These are phyloP conservation scores for Arbacia lixula DNA, from an alignment of 53 echinoderm and acorn worm species.

Conservation along the genomic window DNA sequence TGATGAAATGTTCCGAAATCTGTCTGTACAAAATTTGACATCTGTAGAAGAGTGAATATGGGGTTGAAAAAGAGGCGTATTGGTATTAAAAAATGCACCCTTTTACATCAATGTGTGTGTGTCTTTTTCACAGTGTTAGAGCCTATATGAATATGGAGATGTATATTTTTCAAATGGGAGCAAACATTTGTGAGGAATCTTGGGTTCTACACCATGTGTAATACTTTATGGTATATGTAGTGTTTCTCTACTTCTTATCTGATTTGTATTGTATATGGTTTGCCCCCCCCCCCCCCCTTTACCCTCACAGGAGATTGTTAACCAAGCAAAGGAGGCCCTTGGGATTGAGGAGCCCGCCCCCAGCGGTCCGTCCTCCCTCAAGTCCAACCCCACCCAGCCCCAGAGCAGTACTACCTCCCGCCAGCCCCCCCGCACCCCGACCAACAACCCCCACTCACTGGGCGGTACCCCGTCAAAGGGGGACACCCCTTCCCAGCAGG, in stretches of 20 bases:
- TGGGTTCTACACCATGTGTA: neutral
- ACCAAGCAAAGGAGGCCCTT: neutral
- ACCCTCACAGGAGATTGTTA: constrained; percentile 16
- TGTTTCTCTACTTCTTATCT: no score
- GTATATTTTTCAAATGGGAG: neutral
- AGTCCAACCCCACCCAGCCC: neutral
- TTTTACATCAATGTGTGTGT: no score
- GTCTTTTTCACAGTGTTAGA: no score
- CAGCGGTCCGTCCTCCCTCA: constrained; percentile 28
- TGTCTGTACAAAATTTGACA: no score
- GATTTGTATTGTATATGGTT: no score
- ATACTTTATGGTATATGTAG: no score
- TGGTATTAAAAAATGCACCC: no score
- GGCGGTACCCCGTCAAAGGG: neutral
- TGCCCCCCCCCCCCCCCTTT: no score
- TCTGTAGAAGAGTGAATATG: no score
- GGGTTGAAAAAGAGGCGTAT: no score
- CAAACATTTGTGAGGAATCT: neutral
- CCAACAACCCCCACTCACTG: neutral
- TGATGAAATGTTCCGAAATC: no score
- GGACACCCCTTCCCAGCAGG: neutral
- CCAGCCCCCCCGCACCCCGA: constrained; percentile 4
- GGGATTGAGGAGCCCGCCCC: neutral
- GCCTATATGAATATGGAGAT: no score
- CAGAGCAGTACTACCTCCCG: neutral